A percentile compares a stretch with the other conserved stretches of the same genome.
Conservation (phyloP, 1,140 invertebrate species). For the Vanessa tameamea region DNA sequence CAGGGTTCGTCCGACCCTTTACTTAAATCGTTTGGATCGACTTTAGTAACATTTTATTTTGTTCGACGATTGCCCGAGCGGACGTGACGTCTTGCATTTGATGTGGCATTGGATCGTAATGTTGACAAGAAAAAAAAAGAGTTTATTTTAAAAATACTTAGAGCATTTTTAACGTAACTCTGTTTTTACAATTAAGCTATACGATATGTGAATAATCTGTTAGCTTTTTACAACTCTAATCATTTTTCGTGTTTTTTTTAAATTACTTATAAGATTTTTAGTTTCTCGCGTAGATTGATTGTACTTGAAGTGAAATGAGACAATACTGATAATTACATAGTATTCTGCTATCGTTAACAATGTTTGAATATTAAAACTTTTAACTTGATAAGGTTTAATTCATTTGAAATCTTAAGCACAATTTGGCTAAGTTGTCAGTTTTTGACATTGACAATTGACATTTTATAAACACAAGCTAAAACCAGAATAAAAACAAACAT, state of each 20-base stretch:
- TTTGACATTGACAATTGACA: not conserved
- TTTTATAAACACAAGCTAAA: not conserved
- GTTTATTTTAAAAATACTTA: constrained; percentile 35
- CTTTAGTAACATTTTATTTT: constrained; percentile 65
- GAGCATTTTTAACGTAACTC: constrained; percentile 11
- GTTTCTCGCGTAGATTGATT: no score
- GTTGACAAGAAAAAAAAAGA: constrained; percentile 17
- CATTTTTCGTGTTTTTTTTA: not conserved
- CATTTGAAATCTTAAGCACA: no score
- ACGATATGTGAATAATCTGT: not conserved
- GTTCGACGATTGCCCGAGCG: constrained; percentile 45
- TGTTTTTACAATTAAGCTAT: constrained; percentile 20
- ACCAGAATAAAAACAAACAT: not conserved
- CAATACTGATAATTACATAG: no score
- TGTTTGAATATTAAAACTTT: no score
- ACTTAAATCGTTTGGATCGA: constrained; percentile 64
- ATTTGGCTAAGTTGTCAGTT: no score
- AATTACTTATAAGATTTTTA: no score
- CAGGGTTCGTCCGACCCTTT: constrained; percentile 53
- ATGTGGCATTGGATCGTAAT: constrained; percentile 47
- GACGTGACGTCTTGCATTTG: constrained; percentile 62
- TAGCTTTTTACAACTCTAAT: not conserved
- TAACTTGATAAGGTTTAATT: no score
- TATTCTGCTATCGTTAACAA: no score
- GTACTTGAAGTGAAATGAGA: no score